Conservation (phyloP, 2,888 invertebrate genomes). For the Acleris cristana region DNA sequence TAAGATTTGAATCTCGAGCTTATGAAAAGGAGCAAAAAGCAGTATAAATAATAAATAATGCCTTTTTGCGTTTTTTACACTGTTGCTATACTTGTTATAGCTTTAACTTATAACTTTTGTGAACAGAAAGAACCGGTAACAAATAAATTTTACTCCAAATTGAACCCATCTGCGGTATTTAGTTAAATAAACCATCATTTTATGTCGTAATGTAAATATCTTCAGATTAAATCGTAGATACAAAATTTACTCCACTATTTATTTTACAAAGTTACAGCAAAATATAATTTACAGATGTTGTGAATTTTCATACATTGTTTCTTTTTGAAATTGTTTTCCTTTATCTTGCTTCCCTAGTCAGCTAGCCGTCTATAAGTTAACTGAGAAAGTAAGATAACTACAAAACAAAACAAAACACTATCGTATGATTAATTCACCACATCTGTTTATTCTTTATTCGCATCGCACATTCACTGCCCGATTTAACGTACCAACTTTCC, state of each 20-base stretch:
- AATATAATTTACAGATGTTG: too few species aligned
- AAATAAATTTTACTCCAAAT: neutral
- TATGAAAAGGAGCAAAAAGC: neutral
- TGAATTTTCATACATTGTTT: too few species aligned
- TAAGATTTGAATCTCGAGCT: too few species aligned
- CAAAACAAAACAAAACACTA: too few species aligned
- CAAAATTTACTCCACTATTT: neutral
- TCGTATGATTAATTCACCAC: too few species aligned
- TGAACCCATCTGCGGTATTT: neutral
- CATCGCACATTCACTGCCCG: neutral
- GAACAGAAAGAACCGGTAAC: neutral
- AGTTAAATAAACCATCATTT: constrained; percentile 1
- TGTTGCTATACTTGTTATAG: too few species aligned
- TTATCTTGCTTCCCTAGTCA: too few species aligned
- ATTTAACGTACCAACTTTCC: constrained; percentile 1
- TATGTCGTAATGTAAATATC: constrained; percentile 1
- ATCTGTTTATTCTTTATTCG: neutral
- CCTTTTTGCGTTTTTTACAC: too few species aligned
- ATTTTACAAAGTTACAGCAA: too few species aligned
- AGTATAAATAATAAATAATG: neutral
- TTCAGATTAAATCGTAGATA: neutral
- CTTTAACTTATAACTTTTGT: neutral
- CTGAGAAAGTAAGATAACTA: too few species aligned
- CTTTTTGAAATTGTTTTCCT: too few species aligned
- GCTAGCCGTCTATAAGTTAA: too few species aligned